These are phyloP conservation scores for Galagoides demidoff DNA, from an alignment of 2,797 vertebrate species.

Conservation along the genomic window DNA sequence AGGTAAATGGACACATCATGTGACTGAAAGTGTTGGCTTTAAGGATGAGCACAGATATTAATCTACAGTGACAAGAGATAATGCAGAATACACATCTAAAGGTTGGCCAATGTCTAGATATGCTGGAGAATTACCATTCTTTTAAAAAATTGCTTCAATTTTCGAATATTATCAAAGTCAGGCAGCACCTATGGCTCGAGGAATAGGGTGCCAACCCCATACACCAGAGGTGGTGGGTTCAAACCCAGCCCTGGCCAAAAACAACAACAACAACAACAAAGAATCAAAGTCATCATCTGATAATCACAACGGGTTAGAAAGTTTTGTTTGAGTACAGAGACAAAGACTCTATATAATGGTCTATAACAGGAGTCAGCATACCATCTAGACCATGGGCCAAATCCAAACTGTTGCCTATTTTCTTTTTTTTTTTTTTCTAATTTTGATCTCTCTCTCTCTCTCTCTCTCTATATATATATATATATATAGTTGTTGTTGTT, in stretches of 20 bases:
- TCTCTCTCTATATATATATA: no score
- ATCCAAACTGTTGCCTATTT: neutral
- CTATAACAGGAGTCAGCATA: neutral
- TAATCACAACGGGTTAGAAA: neutral
- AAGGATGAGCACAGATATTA: neutral
- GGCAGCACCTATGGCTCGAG: no score
- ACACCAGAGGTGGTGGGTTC: no score
- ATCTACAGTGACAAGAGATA: neutral
- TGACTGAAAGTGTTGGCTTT: neutral
- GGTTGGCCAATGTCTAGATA: neutral
- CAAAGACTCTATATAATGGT: neutral
- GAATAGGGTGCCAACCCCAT: no score
- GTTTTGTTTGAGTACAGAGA: neutral
- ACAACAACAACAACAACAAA: no score
- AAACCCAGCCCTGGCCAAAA: no score
- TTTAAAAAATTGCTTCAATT: neutral
- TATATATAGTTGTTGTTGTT: no score
- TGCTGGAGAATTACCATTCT: neutral
- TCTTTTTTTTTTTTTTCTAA: no score
- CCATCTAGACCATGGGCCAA: neutral
- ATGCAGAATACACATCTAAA: neutral
- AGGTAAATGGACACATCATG: neutral
- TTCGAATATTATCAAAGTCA: neutral
- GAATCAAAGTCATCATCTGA: neutral
- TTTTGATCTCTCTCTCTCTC: no score